phyloP scores from a whole-genome alignment of 1,140 invertebrate genomes.

The Ptiloglossa arizonensis region DNA sequence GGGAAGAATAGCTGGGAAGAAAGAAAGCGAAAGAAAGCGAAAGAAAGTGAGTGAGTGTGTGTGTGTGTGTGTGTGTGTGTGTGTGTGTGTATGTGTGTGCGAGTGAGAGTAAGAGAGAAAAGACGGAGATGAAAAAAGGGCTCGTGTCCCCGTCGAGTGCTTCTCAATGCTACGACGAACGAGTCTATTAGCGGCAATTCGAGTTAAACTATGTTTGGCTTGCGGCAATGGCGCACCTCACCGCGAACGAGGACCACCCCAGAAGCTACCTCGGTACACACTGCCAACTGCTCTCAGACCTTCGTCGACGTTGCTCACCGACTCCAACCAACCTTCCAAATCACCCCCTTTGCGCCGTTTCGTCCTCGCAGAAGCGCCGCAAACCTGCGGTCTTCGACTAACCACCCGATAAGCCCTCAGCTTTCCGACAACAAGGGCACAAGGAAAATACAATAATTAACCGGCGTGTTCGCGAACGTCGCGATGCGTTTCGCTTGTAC shows the following conservation, averaged over 20 bases:
- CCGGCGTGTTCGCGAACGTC: not conserved
- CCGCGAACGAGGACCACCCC: not conserved
- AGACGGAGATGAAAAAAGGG: conserved; percentile 22
- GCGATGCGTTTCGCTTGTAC: too few relatives aligned
- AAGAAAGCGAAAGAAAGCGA: conserved; percentile 4
- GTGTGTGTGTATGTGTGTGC: not conserved
- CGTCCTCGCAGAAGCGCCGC: conserved; percentile 51
- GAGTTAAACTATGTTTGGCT: conserved; percentile 70
- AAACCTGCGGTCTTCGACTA: conserved; percentile 65
- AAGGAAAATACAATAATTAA: conserved; percentile 63
- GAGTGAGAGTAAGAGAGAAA: not conserved
- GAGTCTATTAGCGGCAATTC: conserved; percentile 66
- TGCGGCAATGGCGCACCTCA: conserved; percentile 58
- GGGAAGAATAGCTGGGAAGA: conserved; percentile 29
- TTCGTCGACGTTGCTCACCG: conserved; percentile 5
- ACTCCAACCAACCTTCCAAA: conserved; percentile 10
- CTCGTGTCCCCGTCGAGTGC: not conserved
- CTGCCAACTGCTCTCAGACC: conserved; percentile 5
- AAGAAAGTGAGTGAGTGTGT: not conserved
- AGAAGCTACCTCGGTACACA: not conserved
- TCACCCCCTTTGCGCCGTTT: conserved; percentile 28
- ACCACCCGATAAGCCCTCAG: conserved; percentile 62
- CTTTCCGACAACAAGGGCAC: conserved; percentile 23
- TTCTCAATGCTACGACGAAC: conserved; percentile 47
- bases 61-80: not conserved